Evolutionary conservation across 2,888 invertebrate species (phyloP), one percentile per base, ranked within the genome.

Genomic region (Dusona sp.): DNA sequence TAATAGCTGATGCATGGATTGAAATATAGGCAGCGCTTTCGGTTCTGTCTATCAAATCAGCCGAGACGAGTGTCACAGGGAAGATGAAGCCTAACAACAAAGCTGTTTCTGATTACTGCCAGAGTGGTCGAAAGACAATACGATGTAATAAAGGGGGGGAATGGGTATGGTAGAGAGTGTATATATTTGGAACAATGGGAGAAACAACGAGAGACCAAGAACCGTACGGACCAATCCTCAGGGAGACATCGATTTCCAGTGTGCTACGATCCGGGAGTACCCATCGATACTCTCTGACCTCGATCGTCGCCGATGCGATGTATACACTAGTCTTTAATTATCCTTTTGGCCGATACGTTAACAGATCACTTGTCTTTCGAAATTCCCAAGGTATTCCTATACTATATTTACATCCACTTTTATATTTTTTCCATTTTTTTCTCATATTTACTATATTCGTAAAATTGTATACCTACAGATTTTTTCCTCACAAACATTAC

Each of bases 91-190:
- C 79, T 57, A 70, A 64, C 72, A 84, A 89, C 89, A 88, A 91
- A 91, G 90, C 89, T 65, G 79, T 78, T 72, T 70, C 88, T 89
- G 91, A 91, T 91, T 91, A 89, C 88, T 83, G 85, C 83, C 88
- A 70, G 70, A 57, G 75, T 78, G 89, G 88, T 83, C 85, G 87
- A 88, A 88, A 89, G 89, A 91, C 90, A 91, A 92, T 91, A 80
- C 90, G 82, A 86, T 87, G 89, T 88, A 90, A 91, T 90, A 19
- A 36, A 29, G 25, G 67, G 36, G 57, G n/a, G 22, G 8, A 33
- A 36, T 33, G 77, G 9, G 13, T n/a, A n/a, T 13, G 73, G 8
- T 22, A 36, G 22, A n/a, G 48, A 70, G 48, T 29, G 89, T 86
- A 84, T 78, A 90, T 85, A 84, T 80, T 77, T 77, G 78, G 88